Percentiles rank a stretch among this genome's conserved stretches.
phyloP scores from a whole-genome alignment of 2,888 invertebrate genomes.

The Steinernema hermaphroditum region DNA sequence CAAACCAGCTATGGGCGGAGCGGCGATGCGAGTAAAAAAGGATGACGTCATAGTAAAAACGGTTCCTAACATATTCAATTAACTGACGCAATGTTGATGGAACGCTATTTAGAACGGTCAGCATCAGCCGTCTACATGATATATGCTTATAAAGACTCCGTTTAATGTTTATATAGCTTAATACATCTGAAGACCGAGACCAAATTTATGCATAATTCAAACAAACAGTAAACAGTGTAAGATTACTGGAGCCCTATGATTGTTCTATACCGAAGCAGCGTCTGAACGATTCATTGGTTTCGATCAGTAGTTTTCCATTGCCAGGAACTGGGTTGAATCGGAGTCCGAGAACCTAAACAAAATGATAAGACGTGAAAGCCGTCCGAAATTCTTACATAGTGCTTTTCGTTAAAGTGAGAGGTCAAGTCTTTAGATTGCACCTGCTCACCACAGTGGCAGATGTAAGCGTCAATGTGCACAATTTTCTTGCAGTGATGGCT shows the following conservation, averaged over 20 bases:
- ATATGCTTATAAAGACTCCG: too few species aligned
- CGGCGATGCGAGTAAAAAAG: too few species aligned
- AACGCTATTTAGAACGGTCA: too few species aligned
- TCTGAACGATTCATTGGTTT: background rate
- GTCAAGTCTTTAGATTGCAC: background rate
- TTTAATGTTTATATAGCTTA: too few species aligned
- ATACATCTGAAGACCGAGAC: too few species aligned
- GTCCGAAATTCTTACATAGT: background rate
- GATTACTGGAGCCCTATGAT: background rate
- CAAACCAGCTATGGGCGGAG: too few species aligned
- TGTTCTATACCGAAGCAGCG: background rate
- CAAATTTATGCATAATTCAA: too few species aligned
- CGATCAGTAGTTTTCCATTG: background rate
- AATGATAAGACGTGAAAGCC: background rate
- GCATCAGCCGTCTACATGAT: too few species aligned
- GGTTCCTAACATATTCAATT: too few species aligned
- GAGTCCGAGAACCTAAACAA: constrained; percentile 6
- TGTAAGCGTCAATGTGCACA: background rate
- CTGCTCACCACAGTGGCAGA: background rate
- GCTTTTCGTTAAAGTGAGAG: background rate
- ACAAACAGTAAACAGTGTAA: too few species aligned
- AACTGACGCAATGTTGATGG: too few species aligned
- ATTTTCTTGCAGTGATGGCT: background rate
- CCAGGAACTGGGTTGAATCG: background rate
- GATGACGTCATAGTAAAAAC: too few species aligned